Evolutionary conservation across 2,797 vertebrate species (phyloP).

Genomic region (Streptopelia turtur): DNA sequence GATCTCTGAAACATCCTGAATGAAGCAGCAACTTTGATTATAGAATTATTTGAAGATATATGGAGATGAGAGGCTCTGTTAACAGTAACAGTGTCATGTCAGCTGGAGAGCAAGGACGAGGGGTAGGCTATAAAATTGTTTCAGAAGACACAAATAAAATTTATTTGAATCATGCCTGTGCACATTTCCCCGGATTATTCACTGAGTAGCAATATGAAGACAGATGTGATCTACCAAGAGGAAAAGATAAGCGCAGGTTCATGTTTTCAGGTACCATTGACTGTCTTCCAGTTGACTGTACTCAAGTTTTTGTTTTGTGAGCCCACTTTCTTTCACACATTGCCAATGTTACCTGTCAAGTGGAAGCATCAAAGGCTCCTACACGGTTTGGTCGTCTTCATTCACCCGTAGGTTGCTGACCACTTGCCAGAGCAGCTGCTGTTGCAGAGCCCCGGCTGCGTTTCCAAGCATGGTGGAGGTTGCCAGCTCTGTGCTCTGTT

Average conservation of each 20-base stretch:
- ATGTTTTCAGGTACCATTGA: background rate
- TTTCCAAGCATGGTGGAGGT: background rate
- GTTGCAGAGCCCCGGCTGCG: rapidly evolving
- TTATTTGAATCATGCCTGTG: background rate
- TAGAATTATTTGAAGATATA: background rate
- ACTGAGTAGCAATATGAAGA: background rate
- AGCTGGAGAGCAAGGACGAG: background rate
- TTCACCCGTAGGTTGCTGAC: background rate
- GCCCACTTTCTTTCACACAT: background rate
- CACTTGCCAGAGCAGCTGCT: background rate
- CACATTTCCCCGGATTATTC: background rate
- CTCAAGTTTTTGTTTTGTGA: background rate
- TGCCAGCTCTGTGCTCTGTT: background rate
- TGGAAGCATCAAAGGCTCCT: background rate
- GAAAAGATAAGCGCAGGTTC: background rate
- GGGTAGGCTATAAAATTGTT: background rate
- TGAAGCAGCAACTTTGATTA: background rate
- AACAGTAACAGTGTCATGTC: background rate
- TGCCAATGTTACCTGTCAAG: background rate
- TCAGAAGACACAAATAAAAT: background rate
- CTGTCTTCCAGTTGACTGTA: background rate
- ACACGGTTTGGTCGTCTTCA: background rate
- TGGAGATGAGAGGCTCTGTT: background rate
- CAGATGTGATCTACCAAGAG: background rate
- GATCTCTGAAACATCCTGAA: background rate